Evolutionary conservation across 1,140 invertebrate genomes (phyloP).

Genomic region (Drosophila varians): DNA sequence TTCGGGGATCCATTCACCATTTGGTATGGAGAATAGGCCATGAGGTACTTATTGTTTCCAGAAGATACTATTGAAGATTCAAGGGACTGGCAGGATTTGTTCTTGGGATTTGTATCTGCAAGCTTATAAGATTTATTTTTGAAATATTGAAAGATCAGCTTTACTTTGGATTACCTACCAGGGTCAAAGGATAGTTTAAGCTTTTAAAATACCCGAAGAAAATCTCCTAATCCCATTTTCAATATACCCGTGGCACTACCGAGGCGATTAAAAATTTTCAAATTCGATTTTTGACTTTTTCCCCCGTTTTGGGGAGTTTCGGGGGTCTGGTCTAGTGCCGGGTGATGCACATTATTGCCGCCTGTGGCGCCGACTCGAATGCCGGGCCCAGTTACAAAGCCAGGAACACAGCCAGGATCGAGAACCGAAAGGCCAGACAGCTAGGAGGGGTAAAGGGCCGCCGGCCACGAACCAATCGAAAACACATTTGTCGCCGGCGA

Average conservation of each 20-base stretch:
- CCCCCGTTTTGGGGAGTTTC: neutral
- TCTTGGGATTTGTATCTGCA: too few relatives aligned
- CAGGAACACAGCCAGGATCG: neutral
- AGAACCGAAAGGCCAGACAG: neutral
- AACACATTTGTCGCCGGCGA: slow-evolving; percentile 76
- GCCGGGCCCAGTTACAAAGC: slow-evolving; percentile 16
- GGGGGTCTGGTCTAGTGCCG: slow-evolving; percentile 25
- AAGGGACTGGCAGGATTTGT: too few relatives aligned
- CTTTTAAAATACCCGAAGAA: too few relatives aligned
- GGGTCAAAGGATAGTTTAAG: too few relatives aligned
- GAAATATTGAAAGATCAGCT: too few relatives aligned
- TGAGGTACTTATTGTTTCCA: neutral
- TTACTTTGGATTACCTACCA: too few relatives aligned
- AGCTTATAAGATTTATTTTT: too few relatives aligned
- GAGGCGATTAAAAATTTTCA: slow-evolving; percentile 56
- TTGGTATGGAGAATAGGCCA: neutral
- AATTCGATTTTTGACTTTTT: slow-evolving; percentile 55
- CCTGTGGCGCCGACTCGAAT: slow-evolving; percentile 59
- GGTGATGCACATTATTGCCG: slow-evolving; percentile 55
- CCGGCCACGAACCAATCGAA: slow-evolving; percentile 64
- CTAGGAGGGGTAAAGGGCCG: slow-evolving; percentile 21
- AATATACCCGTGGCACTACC: neutral
- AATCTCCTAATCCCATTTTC: neutral
- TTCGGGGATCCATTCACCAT: neutral
- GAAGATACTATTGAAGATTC: too few relatives aligned